Evolutionary conservation across 1,140 invertebrate genomes (phyloP), one percentile per base, ranked within the genome.

Genomic region (Saxidomus purpurata): DNA sequence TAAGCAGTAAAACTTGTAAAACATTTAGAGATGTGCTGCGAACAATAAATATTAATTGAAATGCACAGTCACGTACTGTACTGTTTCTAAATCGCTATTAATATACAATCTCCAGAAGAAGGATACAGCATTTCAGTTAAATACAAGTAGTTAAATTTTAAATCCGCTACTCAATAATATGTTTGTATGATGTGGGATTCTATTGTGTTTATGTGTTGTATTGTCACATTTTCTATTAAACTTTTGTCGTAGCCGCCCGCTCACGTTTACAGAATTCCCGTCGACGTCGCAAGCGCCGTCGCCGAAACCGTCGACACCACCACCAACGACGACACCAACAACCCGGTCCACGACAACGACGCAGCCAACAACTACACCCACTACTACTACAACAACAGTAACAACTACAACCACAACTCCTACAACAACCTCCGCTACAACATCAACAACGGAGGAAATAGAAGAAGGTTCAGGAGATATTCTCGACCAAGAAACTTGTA

Each of bases 241-340:
- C 80, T 82, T 63, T 47, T 79, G 36, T 25, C 76, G 25, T 79
- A 82, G 80, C 34, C 52, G 40, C 55, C 80, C 80, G 80, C 80
- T 82, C 80, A 63, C 80, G 61, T 82, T 82, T 82, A 67, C 80
- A 82, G 80, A 82, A 79, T 15, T 79, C 43, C n/a, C 52, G 19
- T 4, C 81, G 43, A 15, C 59, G 38, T 2, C 81, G 31, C 1
- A 3, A 34, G 8, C 81, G 55, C 38, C 81, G 43, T 38, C 80
- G 8, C 47, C 52, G 31, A 63, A 17, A 3, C 19, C 34, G 2
- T 22, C 81, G 22, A 63, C 59, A 6, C 34, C 63, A 49, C 9
- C 38, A 69, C 2, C 40, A 49, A 83, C 49, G 8, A 63, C 59
- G 22, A 22, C 52, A 3, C 36, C 79, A 36, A 59, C 52, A 6